A percentile compares a stretch with the other conserved stretches of the same genome.
These are phyloP conservation scores for Rhabdophis nuchalis DNA, from an alignment of 2,797 vertebrate species.

Conservation along the genomic window DNA sequence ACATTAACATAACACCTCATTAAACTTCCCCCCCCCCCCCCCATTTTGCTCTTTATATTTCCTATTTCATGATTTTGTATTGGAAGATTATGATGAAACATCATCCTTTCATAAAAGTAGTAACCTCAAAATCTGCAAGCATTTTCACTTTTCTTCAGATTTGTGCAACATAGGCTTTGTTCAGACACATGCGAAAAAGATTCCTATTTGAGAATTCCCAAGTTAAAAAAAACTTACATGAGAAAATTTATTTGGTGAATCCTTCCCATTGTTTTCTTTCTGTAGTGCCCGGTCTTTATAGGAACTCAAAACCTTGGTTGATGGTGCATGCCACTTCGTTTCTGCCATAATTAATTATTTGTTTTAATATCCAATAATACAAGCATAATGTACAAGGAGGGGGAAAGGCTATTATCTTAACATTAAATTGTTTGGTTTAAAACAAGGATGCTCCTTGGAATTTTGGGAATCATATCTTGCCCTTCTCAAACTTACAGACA, in stretches of 20 bases:
- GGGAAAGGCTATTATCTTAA: slow-evolving; percentile 10
- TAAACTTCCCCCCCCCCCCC: neutral
- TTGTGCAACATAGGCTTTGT: neutral
- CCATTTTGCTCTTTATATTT: neutral
- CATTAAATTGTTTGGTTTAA: slow-evolving; percentile 29
- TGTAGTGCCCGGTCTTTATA: slow-evolving; percentile 83
- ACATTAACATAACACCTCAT: neutral
- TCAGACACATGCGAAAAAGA: neutral
- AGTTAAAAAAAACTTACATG: slow-evolving; percentile 77
- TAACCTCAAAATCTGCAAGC: neutral
- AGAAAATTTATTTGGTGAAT: slow-evolving; percentile 88
- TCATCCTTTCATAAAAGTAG: neutral
- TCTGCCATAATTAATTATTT: slow-evolving; percentile 72
- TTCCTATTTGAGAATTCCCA: slow-evolving; percentile 1
- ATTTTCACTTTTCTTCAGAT: neutral
- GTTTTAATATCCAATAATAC: slow-evolving; percentile 34
- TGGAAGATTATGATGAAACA: neutral
- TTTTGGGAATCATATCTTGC: neutral
- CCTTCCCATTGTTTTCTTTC: slow-evolving; percentile 82
- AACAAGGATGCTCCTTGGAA: slow-evolving; percentile 10
- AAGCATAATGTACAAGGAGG: slow-evolving; percentile 19
- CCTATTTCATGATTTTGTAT: neutral
- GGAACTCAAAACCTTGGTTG: slow-evolving; percentile 88
- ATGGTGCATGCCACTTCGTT: slow-evolving; percentile 88
- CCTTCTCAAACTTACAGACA: neutral